Base-by-base conservation (phyloP, 2,797 vertebrate species). In the Scolopax bukidnonensis region DNA sequence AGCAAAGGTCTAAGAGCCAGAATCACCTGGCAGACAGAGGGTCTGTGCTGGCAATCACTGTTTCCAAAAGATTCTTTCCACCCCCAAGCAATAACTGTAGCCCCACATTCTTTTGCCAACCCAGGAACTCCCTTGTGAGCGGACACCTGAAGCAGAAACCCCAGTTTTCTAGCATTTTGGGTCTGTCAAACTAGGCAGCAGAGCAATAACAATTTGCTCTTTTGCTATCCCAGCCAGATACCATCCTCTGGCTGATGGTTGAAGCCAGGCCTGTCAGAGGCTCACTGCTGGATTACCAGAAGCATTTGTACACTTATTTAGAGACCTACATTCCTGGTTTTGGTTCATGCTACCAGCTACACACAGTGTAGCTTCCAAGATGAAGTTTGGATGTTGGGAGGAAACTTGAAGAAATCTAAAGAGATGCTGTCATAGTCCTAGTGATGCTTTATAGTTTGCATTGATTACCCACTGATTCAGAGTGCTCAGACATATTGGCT, bases 21-120 rank as follows among this genome's bases (percentile, higher is more conserved):
- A 18, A 16, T 71, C n/a, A 14, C 11, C 75, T 1, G 0, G 41
- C 41, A 30, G 17, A 5, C 9, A 57, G 21, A 4, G 25, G 20
- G 9, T 30, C 12, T 1, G 1, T 19, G 23, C 18, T 12, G 40
- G 2, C 51, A 77, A 16, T 30, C 21, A 12, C 16, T 24, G 27
- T 30, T 89, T 59, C 54, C 33, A n/a, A 40, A 60, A 82, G n/a
- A 57, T 53, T 13, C 10, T 87, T 69, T 82, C 7, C 5, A 68
- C 0, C 2, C 6, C 16, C 25, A 23, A 32, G 33, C 12, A 45
- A 11, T 28, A 64, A 64, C 4, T 15, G 38, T 67, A 56, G 23
- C 23, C 6, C 38, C 51, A 56, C 6, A 13, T 17, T 33, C 7
- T 77, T 53, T 54, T 45, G 12, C 17, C 65, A 90, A 8, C 2